These are phyloP conservation scores for Penaeus monodon DNA, from an alignment of 2,888 invertebrate genomes.

Conservation along the genomic window DNA sequence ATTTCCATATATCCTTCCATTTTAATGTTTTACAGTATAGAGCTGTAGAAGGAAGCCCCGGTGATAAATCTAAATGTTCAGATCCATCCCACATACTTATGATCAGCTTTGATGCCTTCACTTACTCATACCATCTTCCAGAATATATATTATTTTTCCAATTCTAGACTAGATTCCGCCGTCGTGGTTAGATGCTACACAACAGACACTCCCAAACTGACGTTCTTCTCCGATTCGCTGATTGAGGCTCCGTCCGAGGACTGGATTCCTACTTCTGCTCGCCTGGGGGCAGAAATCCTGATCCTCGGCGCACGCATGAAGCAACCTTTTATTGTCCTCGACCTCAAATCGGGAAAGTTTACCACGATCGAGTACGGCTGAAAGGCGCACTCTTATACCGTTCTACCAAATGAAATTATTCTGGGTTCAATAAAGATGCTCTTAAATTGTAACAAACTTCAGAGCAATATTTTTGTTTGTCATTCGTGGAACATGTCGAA, in stretches of 20 bases:
- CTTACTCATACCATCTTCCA: background rate
- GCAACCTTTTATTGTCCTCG: conserved; percentile 54
- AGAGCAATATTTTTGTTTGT: too few species aligned
- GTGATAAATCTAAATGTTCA: too few species aligned
- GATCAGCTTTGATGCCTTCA: too few species aligned
- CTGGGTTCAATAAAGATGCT: too few species aligned
- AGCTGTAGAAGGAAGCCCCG: too few species aligned
- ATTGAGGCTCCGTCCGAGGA: conserved; percentile 39
- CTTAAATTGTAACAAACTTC: too few species aligned
- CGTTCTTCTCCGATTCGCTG: conserved; percentile 48
- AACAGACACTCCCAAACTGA: conserved; percentile 38
- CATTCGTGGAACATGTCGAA: too few species aligned
- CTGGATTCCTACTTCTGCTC: conserved; percentile 44
- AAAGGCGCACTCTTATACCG: background rate
- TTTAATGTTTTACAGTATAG: too few species aligned
- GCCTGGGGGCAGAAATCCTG: conserved; percentile 42
- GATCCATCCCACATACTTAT: too few species aligned
- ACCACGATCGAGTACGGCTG: conserved; percentile 34
- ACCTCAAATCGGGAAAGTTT: conserved; percentile 47
- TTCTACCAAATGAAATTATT: too few species aligned
- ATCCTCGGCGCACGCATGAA: conserved; percentile 46
- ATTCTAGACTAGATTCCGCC: conserved; percentile 24
- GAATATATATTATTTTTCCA: background rate
- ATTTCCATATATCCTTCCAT: too few species aligned
- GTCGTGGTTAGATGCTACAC: conserved; percentile 47